Base-by-base conservation (phyloP, 2,797 vertebrate genomes). In the Crenuchus spilurus region DNA sequence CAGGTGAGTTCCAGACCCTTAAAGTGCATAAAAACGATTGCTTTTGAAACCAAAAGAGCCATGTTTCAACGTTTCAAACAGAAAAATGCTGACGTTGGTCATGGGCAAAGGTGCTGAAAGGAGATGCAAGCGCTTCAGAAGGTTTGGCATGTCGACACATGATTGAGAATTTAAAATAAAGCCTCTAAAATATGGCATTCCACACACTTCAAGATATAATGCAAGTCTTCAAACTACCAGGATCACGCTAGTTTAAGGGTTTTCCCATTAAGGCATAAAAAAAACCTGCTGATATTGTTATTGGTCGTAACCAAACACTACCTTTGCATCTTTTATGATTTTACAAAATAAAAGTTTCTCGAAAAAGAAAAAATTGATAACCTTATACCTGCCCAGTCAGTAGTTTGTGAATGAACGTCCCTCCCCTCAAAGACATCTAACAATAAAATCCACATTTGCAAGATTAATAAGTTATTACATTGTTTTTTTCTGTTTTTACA, bases 401-500 rank as follows among this genome's bases (percentile, higher is more conserved):
- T 84, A 48, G 70, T 54, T 64, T 61, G 70, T 61, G 51, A 62
- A 39, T 68, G 33, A 75, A 41, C 61, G 63, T 82, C n/a, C 24
- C 74, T 16, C 81, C 64, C 76, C 84, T 83, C 87, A 92, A 82
- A 83, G 86, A 91, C 88, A 90, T 87, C 86, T 88, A 84, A 89
- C 89, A 90, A 90, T 86, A 87, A 89, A 89, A 87, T 90, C 84
- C 89, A 93, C 90, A 89, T 91, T 90, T 91, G 84, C 88, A 89
- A 90, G 87, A 91, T 90, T 89, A 91, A 91, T 93, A 91, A 92
- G 86, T 92, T 82, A 85, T 76, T 88, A 90, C 84, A 84, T 84
- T 85, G 88, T 74, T 87, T 86, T 86, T 83, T 68, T 78, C 60
- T 67, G 49, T 68, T 67, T 79, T 67, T 72, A 82, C 67, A 82